Evolutionary conservation across 2,797 vertebrate genomes (phyloP).

Genomic region (Myotis myotis): DNA sequence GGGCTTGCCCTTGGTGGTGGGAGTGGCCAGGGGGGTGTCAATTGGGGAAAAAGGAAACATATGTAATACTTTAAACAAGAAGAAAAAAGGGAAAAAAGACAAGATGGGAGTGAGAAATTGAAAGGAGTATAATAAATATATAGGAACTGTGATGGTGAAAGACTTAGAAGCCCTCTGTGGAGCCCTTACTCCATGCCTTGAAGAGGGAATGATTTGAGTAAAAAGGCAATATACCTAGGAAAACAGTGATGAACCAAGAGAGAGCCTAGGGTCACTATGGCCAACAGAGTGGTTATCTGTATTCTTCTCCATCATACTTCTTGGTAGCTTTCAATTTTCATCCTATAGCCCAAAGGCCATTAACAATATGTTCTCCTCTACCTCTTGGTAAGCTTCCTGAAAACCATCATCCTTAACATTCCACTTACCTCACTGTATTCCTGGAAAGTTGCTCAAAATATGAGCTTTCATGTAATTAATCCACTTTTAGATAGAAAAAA

Average conservation of each 20-base stretch:
- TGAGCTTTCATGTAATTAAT: conserved; percentile 10
- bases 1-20: no score
- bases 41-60: no score
- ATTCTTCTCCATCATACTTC: background rate
- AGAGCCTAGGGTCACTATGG: background rate
- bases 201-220: background rate
- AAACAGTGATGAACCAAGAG: background rate
- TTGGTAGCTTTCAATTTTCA: background rate
- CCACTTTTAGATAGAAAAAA: conserved; percentile 24
- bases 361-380: conserved; percentile 9
- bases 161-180: background rate
- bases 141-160: background rate
- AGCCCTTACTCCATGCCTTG: background rate
- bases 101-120: background rate
- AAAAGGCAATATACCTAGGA: background rate
- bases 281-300: background rate
- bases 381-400: conserved; percentile 7
- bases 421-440: conserved; percentile 19
- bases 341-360: background rate
- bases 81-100: no score
- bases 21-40: no score
- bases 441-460: conserved; percentile 20
- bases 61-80: no score
- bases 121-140: background rate
- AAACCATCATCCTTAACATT: conserved; percentile 15